Base-by-base conservation (phyloP, 2,797 vertebrate genomes). In the Poecile montanus region DNA sequence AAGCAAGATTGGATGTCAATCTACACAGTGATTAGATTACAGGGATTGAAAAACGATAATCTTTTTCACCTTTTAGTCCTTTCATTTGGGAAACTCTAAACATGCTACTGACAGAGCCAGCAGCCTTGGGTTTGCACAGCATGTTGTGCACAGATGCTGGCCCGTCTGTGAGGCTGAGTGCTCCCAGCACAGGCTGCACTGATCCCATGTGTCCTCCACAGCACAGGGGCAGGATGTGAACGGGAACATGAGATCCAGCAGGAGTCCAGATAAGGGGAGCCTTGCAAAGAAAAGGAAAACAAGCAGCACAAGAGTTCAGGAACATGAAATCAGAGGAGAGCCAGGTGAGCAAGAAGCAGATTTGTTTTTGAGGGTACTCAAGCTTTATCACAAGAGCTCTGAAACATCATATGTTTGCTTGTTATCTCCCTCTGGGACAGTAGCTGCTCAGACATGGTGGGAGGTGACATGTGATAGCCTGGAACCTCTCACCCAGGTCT, bases 151-250 rank as follows among this genome's bases (percentile, higher is more conserved):
- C 34, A 74, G 70, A 34, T 56, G 70, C 40, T 0, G 2, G 40
- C 22, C 38, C 1, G 0, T 4, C 2, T 4, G 42, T 1, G 20
- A n/a, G 54, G 58, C 51, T 32, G n/a, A 65, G 82, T 0, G 4
- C 34, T 58, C 34, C 66, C 65, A 51, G 62, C 34, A 51, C 68
- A 16, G 1, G 2, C 48, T 40, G 62, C 5, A 0, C 16, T n/a
- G 15, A 18, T 58, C 42, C 57, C 72, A 6, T 4, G 6, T 5
- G 2, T 13, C 2, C 22, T 72, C 18, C 62, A 30, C 1, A 1
- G 40, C 3, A 8, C 48, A 71, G 53, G 53, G 73, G 23, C 58
- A 62, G 51, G 78, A 48, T 4, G 5, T 4, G 2, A 76, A 42
- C 3, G 10, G 57, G 42, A 87, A 70, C 1, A 2, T 26, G 75